Evolutionary conservation across 2,888 invertebrate genomes (phyloP), one percentile per base, ranked within the genome.

Genomic region (Philopedon plagiatum): DNA sequence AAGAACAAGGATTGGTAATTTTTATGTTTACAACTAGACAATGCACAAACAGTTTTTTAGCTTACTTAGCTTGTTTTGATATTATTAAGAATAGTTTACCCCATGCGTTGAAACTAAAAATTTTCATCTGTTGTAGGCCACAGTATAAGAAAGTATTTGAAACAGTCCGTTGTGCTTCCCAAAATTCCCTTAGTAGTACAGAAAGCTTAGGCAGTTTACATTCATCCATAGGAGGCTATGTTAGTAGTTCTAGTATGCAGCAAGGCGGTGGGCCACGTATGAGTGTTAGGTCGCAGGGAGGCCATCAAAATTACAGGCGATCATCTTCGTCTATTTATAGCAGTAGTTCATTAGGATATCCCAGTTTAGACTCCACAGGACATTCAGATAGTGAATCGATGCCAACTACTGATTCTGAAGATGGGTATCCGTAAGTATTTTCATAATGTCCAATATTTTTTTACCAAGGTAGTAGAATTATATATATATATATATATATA

Each of bases 101-200:
- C n/a, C n/a, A n/a, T n/a, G n/a, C 11, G 15, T 58, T 62, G 61
- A 5, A 49, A 29, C 9, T 26, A 26, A 5, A 26, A 3, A 26
- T 5, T 26, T 26, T 32, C 61, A 76, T 74, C 71, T 65, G 58
- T 85, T 84, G 0, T 86, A 94, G 94, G 80, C 91, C 92, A 68
- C 91, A 93, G 79, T 96, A 93, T 86, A 93, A 94, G 83, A 94
- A 94, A 84, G 94, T 96, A 70, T 96, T 97, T 85, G 96, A 97
- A 81, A 97, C 97, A 0, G 96, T 96, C 77, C 91, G 94, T 75
- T 94, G 92, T 82, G 94, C 93, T 67, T 92, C 92, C 29, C 92
- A 83, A 63, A 85, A 78, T 66, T 86, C 86, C 1, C 77, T 85
- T 2, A 83, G 87, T 62, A 87, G 88, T 71, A 86, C 86, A 18